phyloP scores from a whole-genome alignment of 1,140 invertebrate genomes.

The Calephelis nemesis region DNA sequence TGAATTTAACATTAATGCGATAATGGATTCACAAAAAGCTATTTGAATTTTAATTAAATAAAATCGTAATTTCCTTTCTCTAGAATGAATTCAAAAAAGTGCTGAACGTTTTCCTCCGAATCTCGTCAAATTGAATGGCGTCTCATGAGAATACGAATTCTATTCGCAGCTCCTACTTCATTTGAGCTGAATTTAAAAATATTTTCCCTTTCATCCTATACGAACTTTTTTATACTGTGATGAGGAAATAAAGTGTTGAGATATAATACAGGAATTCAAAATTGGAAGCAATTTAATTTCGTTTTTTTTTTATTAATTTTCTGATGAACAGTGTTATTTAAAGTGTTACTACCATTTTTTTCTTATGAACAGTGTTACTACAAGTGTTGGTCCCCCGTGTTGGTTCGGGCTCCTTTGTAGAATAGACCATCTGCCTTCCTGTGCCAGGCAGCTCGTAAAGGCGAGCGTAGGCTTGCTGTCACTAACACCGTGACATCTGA shows the following conservation, averaged over 20 bases:
- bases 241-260: background rate
- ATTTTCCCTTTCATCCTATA: constrained; percentile 9
- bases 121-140: constrained; percentile 10
- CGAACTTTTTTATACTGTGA: background rate
- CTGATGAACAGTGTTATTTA: too few relatives aligned
- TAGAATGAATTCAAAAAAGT: constrained; percentile 1
- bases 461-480: too few relatives aligned
- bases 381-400: too few relatives aligned
- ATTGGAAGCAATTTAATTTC: too few relatives aligned
- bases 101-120: constrained; percentile 2
- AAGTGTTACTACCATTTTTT: too few relatives aligned
- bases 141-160: constrained; percentile 4
- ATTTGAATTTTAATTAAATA: constrained; percentile 8
- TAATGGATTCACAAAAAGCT: background rate
- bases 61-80: constrained; percentile 7
- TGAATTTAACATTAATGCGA: too few relatives aligned
- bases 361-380: too few relatives aligned
- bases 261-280: background rate
- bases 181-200: constrained; percentile 4
- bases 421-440: too few relatives aligned
- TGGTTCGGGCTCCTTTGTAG: too few relatives aligned
- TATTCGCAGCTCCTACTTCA: background rate
- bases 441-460: too few relatives aligned
- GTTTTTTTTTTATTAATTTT: too few relatives aligned
- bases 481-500: too few relatives aligned